These are phyloP conservation scores for Spodoptera litura DNA, from an alignment of 1,140 invertebrate genomes.

Conservation along the genomic window DNA sequence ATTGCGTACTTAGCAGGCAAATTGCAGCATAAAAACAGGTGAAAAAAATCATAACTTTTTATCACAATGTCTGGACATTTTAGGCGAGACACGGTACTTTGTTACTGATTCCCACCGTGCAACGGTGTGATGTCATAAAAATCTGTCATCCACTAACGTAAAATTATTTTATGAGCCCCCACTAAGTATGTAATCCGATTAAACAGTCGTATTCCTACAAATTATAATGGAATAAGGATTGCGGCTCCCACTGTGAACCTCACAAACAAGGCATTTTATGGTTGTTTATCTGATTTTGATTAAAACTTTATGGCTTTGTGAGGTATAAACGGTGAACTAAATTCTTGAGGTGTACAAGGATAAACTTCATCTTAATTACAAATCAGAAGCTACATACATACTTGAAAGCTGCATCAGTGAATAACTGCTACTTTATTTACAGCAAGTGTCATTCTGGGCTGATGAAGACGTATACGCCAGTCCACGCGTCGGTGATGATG, in stretches of 20 bases:
- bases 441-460: slow-evolving; percentile 93
- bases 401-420: neutral
- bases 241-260: neutral
- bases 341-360: neutral
- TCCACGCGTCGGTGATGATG: slow-evolving; percentile 87
- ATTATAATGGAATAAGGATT: slow-evolving; percentile 35
- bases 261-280: slow-evolving; percentile 24
- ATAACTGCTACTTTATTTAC: slow-evolving; percentile 25
- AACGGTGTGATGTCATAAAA: slow-evolving; percentile 53
- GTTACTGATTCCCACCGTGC: neutral
- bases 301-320: slow-evolving; percentile 11
- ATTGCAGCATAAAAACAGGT: neutral
- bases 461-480: slow-evolving; percentile 91
- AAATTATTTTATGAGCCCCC: slow-evolving; percentile 61
- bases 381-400: neutral
- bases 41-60: slow-evolving; percentile 18
- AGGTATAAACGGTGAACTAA: slow-evolving; percentile 32
- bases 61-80: slow-evolving; percentile 8
- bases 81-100: no score
- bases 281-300: slow-evolving; percentile 37
- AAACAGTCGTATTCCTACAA: slow-evolving; percentile 48
- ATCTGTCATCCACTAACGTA: slow-evolving; percentile 57
- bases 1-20: neutral
- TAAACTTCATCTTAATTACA: slow-evolving; percentile 27
- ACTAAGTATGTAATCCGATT: slow-evolving; percentile 53